Conservation (phyloP, 2,888 invertebrate species). For the Spilarctia lutea region DNA sequence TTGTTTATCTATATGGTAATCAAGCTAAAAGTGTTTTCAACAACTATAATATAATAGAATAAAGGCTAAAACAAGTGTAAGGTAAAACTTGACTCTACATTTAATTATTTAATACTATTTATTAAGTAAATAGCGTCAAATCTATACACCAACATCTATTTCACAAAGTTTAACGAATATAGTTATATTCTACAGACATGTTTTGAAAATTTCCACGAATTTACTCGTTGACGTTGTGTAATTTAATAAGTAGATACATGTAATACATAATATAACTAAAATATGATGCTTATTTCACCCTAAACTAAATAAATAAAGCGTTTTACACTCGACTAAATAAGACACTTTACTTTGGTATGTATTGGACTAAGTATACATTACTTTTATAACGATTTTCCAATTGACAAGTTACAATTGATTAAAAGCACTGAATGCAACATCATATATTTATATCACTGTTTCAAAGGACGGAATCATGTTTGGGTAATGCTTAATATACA, state of each 20-base stretch:
- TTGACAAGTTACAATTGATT: slow-evolving; percentile 43
- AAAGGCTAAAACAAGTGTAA: slow-evolving; percentile 9
- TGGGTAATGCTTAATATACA: slow-evolving; percentile 29
- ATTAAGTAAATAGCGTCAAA: slow-evolving; percentile 2
- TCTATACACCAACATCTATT: slow-evolving; percentile 10
- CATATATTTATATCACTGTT: slow-evolving; percentile 48
- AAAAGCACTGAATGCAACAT: slow-evolving; percentile 31
- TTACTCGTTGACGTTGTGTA: slow-evolving; percentile 1
- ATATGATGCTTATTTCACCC: slow-evolving; percentile 39
- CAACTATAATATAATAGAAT: neutral
- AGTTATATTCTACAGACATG: neutral
- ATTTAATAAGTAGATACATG: slow-evolving; percentile 6
- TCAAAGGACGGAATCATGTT: slow-evolving; percentile 50
- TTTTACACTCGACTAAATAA: slow-evolving; percentile 84
- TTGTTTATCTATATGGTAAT: slow-evolving; percentile 36
- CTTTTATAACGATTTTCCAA: slow-evolving; percentile 40
- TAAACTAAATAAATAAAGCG: slow-evolving; percentile 82
- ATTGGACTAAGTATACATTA: slow-evolving; percentile 68
- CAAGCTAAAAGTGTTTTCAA: slow-evolving; percentile 3
- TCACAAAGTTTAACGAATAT: slow-evolving; percentile 8
- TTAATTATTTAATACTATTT: neutral
- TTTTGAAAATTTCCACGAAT: slow-evolving; percentile 6
- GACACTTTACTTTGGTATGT: slow-evolving; percentile 84
- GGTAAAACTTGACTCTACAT: neutral
- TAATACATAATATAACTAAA: slow-evolving; percentile 47